phyloP scores from a whole-genome alignment of 2,797 vertebrate genomes.

The Ptychadena robeensis region DNA sequence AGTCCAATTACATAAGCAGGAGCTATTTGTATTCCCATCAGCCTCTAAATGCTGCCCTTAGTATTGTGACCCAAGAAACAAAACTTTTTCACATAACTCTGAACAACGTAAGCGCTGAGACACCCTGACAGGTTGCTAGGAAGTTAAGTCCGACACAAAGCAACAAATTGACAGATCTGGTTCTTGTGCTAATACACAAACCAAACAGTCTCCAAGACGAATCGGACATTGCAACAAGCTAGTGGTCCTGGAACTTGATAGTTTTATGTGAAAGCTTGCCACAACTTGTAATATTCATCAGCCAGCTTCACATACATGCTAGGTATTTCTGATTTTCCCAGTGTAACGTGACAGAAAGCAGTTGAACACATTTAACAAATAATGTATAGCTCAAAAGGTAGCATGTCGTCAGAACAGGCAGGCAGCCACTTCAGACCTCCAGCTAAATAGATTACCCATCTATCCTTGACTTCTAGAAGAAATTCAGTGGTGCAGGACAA shows the following conservation, averaged over 20 bases:
- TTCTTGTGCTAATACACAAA: slow-evolving; percentile 53
- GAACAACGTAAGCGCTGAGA: slow-evolving; percentile 2
- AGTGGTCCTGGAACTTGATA: too few relatives aligned
- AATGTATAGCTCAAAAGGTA: background rate
- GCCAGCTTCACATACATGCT: background rate
- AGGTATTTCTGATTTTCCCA: background rate
- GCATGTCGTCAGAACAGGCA: background rate
- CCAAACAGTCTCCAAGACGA: slow-evolving; percentile 24
- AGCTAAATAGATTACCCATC: background rate
- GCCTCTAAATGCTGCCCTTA: background rate
- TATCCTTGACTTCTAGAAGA: too few relatives aligned
- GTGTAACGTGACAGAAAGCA: background rate
- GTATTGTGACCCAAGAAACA: background rate
- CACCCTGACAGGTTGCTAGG: slow-evolving; percentile 40
- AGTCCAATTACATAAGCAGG: background rate
- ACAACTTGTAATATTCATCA: slow-evolving; percentile 8
- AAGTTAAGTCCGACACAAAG: slow-evolving; percentile 37
- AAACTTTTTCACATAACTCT: background rate
- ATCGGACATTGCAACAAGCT: slow-evolving; percentile 5
- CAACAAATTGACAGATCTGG: slow-evolving; percentile 53
- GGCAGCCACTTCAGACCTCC: background rate
- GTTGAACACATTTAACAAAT: background rate
- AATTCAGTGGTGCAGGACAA: too few relatives aligned
- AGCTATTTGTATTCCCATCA: background rate
- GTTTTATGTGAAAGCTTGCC: slow-evolving; percentile 5